phyloP scores from a whole-genome alignment of 2,888 invertebrate genomes.

The Pristionchus entomophagus region DNA sequence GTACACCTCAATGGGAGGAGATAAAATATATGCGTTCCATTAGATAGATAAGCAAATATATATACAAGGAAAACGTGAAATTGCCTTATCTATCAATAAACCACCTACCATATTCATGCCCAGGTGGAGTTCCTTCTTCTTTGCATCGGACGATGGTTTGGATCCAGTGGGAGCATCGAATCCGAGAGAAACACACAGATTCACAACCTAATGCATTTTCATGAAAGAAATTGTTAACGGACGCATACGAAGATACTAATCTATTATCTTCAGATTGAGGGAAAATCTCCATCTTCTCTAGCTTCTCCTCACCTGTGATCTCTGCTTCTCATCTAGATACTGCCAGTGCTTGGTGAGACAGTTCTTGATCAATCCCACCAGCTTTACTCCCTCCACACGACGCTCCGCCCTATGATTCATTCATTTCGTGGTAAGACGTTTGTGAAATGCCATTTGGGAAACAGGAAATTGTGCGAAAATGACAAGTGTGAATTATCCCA shows the following conservation, averaged over 20 bases:
- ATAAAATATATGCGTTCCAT: background rate
- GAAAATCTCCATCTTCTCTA: too few species aligned
- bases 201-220: constrained; percentile 56
- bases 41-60: too few species aligned
- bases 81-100: background rate
- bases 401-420: constrained; percentile 51
- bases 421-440: too few species aligned
- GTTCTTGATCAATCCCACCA: constrained; percentile 70
- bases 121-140: constrained; percentile 65
- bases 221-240: background rate
- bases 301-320: constrained; percentile 57
- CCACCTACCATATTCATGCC: constrained; percentile 69
- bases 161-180: constrained; percentile 65
- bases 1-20: constrained; percentile 46
- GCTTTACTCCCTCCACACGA: constrained; percentile 63
- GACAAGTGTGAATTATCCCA: too few species aligned
- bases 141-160: constrained; percentile 63
- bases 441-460: background rate
- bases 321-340: constrained; percentile 68
- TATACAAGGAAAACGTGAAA: background rate
- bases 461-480: background rate
- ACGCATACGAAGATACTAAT: too few species aligned
- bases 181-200: constrained; percentile 71
- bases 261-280: too few species aligned
- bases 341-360: constrained; percentile 68